Percentiles rank a stretch among this genome's conserved stretches.
Conservation (phyloP, 23 tunicate genomes). For the Ciona savignyi region DNA sequence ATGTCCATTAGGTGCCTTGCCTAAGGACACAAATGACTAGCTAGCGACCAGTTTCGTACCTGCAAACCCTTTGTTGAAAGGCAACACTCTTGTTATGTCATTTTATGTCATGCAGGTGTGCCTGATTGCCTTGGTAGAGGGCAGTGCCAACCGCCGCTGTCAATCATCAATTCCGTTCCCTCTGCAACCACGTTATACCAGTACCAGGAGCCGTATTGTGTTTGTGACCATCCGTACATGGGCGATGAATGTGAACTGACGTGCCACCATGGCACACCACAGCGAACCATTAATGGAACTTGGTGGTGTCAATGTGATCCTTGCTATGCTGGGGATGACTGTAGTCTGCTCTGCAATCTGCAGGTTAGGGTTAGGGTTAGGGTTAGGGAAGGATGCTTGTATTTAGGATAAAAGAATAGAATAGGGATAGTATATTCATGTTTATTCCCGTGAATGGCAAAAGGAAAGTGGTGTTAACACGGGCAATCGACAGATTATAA, state of each 20-base stretch:
- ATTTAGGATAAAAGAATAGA: too few species aligned
- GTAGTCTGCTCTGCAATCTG: conserved; percentile 6
- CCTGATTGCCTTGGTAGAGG: conserved; percentile 22
- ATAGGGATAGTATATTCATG: too few species aligned
- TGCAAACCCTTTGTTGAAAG: too few species aligned
- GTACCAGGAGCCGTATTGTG: conserved; percentile 13
- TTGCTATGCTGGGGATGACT: conserved; percentile 13
- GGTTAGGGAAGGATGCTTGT: too few species aligned
- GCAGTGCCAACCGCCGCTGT: conserved; percentile 5
- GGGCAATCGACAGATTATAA: too few species aligned
- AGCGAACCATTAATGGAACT: conserved; percentile 8
- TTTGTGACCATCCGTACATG: conserved; percentile 17
- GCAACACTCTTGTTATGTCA: too few species aligned
- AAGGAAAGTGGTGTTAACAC: too few species aligned
- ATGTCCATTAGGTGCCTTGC: too few species aligned
- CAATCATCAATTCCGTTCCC: not conserved
- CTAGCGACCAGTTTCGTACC: too few species aligned
- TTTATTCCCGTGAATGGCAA: too few species aligned
- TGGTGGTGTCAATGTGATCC: conserved; percentile 35
- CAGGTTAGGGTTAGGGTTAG: conserved; percentile 5
- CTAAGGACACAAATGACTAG: too few species aligned
- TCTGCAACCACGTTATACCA: conserved; percentile 7
- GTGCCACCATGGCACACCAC: conserved; percentile 9
- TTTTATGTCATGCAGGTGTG: conserved; percentile 4
- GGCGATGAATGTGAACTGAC: conserved; percentile 22